Conservation (phyloP, 2,888 invertebrate genomes). For the Piscicola geometra region DNA sequence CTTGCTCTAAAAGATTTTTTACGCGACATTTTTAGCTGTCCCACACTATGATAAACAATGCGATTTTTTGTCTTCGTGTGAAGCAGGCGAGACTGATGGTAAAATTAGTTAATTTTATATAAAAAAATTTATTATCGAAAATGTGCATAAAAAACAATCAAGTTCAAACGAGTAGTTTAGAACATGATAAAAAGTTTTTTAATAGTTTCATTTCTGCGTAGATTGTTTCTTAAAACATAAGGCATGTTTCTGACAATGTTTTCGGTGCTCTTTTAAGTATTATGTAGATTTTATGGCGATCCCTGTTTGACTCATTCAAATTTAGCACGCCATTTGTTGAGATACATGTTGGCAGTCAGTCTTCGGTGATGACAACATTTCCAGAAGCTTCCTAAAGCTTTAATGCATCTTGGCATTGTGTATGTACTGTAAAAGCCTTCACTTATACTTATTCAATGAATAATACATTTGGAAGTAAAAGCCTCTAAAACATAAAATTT, state of each 20-base stretch:
- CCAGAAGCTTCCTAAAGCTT: background rate
- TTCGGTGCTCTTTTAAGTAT: constrained; percentile 21
- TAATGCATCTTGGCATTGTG: background rate
- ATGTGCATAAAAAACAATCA: too few relatives aligned
- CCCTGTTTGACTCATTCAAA: constrained; percentile 5
- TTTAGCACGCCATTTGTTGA: constrained; percentile 7
- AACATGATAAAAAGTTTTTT: too few relatives aligned
- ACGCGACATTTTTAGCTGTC: background rate
- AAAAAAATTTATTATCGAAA: too few relatives aligned
- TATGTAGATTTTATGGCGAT: constrained; percentile 1
- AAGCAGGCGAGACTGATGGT: too few relatives aligned
- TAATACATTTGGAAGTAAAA: too few relatives aligned
- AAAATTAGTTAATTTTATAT: too few relatives aligned
- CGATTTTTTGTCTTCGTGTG: too few relatives aligned
- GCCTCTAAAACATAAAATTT: too few relatives aligned
- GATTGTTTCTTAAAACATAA: constrained; percentile 13
- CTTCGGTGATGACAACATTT: background rate
- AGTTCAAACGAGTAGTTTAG: too few relatives aligned
- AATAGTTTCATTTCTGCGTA: too few relatives aligned
- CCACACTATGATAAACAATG: background rate
- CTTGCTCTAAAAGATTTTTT: background rate
- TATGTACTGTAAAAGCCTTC: background rate
- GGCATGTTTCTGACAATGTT: background rate
- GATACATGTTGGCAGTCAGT: constrained; percentile 8
- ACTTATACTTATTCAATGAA: too few relatives aligned